Percentiles rank a stretch among this genome's conserved stretches.
These are phyloP conservation scores for Trachymyrmex septentrionalis DNA, from an alignment of 1,140 invertebrate genomes.

Conservation along the genomic window DNA sequence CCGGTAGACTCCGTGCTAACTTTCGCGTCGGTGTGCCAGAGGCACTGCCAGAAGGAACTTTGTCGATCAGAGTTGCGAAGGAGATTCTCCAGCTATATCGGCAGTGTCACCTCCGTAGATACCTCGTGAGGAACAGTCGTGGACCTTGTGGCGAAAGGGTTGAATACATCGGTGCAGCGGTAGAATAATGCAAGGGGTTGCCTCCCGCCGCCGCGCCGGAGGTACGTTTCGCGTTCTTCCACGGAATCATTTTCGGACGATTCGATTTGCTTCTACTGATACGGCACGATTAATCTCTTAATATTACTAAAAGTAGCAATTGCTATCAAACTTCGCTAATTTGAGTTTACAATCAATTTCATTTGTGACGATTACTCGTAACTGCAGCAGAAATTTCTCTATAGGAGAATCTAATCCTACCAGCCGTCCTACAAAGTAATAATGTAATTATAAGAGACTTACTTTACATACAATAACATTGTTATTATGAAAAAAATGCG, in stretches of 20 bases:
- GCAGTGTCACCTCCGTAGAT: conserved; percentile 52
- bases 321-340: conserved; percentile 13
- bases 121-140: conserved; percentile 58
- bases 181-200: conserved; percentile 9
- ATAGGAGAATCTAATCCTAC: neutral
- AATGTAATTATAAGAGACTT: conserved; percentile 1
- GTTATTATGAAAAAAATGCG: neutral
- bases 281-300: conserved; percentile 29
- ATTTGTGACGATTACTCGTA: neutral
- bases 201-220: conserved; percentile 1
- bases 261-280: conserved; percentile 23
- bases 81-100: conserved; percentile 70
- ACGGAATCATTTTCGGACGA: conserved; percentile 1
- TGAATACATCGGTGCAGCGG: conserved; percentile 36
- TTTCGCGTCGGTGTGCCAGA: conserved; percentile 73
- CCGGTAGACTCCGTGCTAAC: conserved; percentile 62
- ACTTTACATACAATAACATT: neutral
- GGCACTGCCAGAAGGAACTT: conserved; percentile 79
- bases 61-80: conserved; percentile 83
- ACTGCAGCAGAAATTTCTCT: conserved; percentile 1
- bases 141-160: conserved; percentile 35
- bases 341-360: conserved; percentile 25
- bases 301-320: conserved; percentile 9
- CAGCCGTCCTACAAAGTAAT: no score
- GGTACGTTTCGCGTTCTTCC: conserved; percentile 29